Conservation (phyloP, 2,797 vertebrate species). For the Neopelma chrysocephalum region DNA sequence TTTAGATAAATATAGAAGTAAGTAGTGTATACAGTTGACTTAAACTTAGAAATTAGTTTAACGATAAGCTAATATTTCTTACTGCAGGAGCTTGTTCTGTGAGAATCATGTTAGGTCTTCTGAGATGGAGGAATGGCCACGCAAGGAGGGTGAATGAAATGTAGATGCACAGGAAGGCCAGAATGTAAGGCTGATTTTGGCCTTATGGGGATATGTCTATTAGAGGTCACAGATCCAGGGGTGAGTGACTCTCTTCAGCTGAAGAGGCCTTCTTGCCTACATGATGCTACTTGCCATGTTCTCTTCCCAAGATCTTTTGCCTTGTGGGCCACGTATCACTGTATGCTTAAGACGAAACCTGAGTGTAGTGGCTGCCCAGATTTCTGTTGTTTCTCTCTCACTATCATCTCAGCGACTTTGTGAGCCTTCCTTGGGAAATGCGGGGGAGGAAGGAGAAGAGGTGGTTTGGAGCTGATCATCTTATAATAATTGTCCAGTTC, state of each 20-base stretch:
- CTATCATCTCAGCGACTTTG: not conserved
- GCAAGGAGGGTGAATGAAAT: not conserved
- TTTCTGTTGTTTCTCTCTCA: not conserved
- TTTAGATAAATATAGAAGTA: not conserved
- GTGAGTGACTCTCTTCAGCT: not conserved
- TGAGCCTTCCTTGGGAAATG: not conserved
- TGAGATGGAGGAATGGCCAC: not conserved
- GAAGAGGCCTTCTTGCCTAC: fast-evolving
- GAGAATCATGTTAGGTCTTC: not conserved
- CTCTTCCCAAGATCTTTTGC: not conserved
- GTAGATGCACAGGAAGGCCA: not conserved
- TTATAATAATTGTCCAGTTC: not conserved
- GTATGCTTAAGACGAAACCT: not conserved
- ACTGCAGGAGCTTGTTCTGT: not conserved
- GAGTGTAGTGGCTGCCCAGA: not conserved
- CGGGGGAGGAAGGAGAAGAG: not conserved
- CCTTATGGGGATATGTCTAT: not conserved
- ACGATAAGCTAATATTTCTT: not conserved
- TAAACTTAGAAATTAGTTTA: not conserved
- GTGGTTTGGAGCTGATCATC: not conserved
- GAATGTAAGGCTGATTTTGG: not conserved
- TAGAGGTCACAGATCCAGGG: not conserved
- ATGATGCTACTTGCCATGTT: not conserved
- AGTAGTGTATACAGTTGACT: not conserved
- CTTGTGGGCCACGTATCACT: fast-evolving